A percentile compares a stretch with the other conserved stretches of the same genome.
Conservation (phyloP, 2,888 invertebrate species). For the Lampropteryx suffumata region DNA sequence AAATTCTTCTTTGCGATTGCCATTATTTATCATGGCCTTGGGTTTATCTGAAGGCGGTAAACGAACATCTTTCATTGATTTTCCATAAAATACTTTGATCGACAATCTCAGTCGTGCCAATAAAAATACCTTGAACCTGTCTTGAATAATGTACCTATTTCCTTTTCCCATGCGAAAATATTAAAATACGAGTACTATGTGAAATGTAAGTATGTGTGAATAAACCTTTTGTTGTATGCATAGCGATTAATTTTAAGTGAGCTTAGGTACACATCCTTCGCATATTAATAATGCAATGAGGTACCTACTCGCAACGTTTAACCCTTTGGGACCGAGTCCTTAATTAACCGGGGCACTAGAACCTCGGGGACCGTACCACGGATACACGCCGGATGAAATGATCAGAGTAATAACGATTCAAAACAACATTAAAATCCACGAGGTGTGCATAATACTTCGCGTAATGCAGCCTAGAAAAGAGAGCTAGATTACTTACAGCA, state of each 20-base stretch:
- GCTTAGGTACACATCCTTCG: conserved; percentile 16
- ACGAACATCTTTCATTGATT: conserved; percentile 23
- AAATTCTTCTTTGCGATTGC: conserved; percentile 22
- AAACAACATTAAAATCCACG: conserved; percentile 33
- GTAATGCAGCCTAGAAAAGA: conserved; percentile 15
- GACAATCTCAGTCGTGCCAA: conserved; percentile 4
- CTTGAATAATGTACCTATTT: conserved; percentile 3
- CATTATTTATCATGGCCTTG: conserved; percentile 25
- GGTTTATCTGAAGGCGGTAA: conserved; percentile 22
- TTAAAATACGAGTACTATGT: neutral
- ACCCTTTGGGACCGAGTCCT: conserved; percentile 47
- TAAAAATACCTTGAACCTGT: conserved; percentile 6
- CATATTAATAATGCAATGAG: conserved; percentile 56
- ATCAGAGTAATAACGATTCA: conserved; percentile 39
- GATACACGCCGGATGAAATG: conserved; percentile 47
- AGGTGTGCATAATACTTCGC: conserved; percentile 31
- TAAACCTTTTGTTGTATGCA: conserved; percentile 13
- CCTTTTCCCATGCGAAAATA: neutral
- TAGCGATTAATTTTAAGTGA: conserved; percentile 17
- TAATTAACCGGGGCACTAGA: conserved; percentile 49
- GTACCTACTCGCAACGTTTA: conserved; percentile 47
- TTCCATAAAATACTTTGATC: conserved; percentile 25
- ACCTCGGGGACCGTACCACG: conserved; percentile 39
- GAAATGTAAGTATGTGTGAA: no score
- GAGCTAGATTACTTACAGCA: neutral